phyloP scores from a whole-genome alignment of 2,797 vertebrate species.

The Phoebastria nigripes region DNA sequence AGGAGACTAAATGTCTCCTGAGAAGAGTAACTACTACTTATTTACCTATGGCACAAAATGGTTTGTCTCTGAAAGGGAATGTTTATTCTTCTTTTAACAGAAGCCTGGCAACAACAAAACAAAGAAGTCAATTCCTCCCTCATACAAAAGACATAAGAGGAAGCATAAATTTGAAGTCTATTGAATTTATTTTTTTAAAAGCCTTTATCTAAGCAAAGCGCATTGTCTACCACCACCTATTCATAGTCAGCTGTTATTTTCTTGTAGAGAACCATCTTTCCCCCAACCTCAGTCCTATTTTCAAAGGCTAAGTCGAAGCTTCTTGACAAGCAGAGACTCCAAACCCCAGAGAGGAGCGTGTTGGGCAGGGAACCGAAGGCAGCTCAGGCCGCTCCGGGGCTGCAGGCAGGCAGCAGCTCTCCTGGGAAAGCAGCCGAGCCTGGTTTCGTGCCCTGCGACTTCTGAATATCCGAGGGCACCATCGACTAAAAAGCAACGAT shows the following conservation, averaged over 20 bases:
- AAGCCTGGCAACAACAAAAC: background rate
- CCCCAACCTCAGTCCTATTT: background rate
- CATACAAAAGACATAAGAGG: background rate
- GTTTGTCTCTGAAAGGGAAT: background rate
- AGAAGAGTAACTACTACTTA: background rate
- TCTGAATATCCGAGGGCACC: background rate
- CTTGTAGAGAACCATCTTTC: background rate
- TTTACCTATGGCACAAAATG: background rate
- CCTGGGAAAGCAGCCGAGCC: background rate
- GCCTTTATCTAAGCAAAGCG: background rate
- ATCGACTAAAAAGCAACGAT: background rate
- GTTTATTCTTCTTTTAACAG: background rate
- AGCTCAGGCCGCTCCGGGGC: background rate
- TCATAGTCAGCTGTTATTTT: background rate
- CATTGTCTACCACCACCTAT: background rate
- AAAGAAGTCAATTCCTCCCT: background rate
- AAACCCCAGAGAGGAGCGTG: fast-evolving
- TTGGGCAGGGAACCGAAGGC: background rate
- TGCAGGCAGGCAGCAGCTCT: background rate
- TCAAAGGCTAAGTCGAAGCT: background rate
- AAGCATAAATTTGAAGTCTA: background rate
- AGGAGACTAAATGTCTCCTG: background rate
- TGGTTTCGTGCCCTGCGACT: fast-evolving
- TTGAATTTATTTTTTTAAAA: background rate
- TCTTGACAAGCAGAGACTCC: background rate